Conservation (phyloP, 2,797 vertebrate species). For the Anguilla anguilla region DNA sequence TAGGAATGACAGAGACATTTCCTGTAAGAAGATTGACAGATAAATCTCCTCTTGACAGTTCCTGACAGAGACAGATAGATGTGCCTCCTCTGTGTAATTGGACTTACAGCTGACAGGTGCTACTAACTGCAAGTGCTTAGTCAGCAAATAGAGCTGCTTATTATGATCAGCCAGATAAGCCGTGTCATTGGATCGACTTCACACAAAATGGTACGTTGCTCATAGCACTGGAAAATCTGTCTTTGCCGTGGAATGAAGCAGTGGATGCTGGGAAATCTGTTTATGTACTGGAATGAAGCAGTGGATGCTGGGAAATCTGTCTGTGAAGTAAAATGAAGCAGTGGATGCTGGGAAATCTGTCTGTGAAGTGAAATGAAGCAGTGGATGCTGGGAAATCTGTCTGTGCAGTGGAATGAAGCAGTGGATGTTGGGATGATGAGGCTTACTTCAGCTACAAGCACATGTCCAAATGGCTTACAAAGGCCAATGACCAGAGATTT, state of each 20-base stretch:
- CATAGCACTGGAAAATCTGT: neutral
- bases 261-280: neutral
- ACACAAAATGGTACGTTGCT: neutral
- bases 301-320: no score
- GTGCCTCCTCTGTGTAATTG: neutral
- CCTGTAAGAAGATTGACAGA: neutral
- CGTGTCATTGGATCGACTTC: neutral
- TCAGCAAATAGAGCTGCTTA: neutral
- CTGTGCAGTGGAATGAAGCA: neutral
- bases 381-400: no score
- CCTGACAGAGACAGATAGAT: conserved; percentile 16
- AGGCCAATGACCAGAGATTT: neutral
- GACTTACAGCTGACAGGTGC: conserved; percentile 1
- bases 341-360: no score
- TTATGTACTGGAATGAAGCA: no score
- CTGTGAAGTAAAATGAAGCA: no score
- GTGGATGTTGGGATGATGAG: neutral
- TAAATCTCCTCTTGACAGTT: conserved; percentile 3
- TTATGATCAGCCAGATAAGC: neutral
- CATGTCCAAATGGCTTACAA: neutral
- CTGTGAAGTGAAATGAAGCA: no score
- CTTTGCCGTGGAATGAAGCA: neutral
- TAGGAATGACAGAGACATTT: conserved; percentile 7
- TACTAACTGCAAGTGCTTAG: neutral
- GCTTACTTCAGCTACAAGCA: neutral